phyloP scores from a whole-genome alignment of 2,888 invertebrate species.

The Leptopilina syphax region DNA sequence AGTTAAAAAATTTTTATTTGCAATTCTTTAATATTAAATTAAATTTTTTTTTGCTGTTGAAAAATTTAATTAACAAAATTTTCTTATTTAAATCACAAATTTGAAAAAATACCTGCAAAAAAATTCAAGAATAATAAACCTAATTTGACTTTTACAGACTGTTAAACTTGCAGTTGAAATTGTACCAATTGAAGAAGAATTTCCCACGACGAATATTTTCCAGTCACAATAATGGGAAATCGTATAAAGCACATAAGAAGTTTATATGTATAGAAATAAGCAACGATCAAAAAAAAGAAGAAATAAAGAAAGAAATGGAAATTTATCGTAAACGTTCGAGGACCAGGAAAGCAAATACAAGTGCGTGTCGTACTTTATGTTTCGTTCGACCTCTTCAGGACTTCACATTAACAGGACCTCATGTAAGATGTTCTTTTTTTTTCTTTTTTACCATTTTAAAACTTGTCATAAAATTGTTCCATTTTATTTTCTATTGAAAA shows the following conservation, averaged over 20 bases:
- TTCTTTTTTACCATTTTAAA: conserved; percentile 1
- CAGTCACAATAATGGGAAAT: conserved; percentile 27
- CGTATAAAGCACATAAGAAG: not conserved
- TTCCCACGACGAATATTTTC: not conserved
- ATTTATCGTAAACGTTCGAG: conserved; percentile 31
- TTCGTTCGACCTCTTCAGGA: conserved; percentile 48
- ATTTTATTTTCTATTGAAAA: conserved; percentile 24
- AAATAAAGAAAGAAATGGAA: no score
- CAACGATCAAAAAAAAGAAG: conserved; percentile 12
- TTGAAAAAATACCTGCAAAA: not conserved
- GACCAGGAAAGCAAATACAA: conserved; percentile 51
- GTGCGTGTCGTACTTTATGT: conserved; percentile 50
- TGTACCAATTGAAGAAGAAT: not conserved
- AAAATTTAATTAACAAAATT: no score
- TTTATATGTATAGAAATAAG: conserved; percentile 3
- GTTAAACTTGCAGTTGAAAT: conserved; percentile 9
- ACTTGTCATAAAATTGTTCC: conserved; percentile 25
- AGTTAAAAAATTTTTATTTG: no score
- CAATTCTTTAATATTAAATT: no score
- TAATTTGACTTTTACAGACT: not conserved
- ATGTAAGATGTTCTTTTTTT: not conserved
- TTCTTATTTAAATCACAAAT: no score
- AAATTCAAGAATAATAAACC: not conserved
- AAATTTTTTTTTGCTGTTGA: not conserved
- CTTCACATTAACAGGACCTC: conserved; percentile 19